These are phyloP conservation scores for Podargus strigoides DNA, from an alignment of 2,797 vertebrate species.

Conservation along the genomic window DNA sequence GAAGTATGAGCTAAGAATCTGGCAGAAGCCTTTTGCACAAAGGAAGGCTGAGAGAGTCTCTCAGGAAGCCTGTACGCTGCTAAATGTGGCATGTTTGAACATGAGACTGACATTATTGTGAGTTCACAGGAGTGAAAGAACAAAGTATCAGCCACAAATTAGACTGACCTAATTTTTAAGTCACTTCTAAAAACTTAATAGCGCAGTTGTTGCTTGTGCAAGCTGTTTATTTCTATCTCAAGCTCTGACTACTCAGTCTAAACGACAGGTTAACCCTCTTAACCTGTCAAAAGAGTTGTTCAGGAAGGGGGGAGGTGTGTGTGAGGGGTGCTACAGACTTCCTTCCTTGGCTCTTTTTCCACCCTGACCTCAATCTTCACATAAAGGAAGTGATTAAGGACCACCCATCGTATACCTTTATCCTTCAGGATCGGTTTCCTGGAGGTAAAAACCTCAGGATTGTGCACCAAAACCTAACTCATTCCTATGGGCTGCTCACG, in stretches of 20 bases:
- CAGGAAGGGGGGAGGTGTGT: not conserved
- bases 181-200: conserved; percentile 44
- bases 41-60: conserved; percentile 59
- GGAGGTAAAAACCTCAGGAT: conserved; percentile 29
- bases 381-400: conserved; percentile 50
- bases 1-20: conserved; percentile 55
- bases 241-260: not conserved
- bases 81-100: conserved; percentile 62
- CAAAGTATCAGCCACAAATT: conserved; percentile 61
- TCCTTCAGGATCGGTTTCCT: conserved; percentile 34
- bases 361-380: conserved; percentile 27
- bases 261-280: not conserved
- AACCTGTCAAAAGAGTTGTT: not conserved
- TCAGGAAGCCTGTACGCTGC: conserved; percentile 22
- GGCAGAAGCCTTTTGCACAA: conserved; percentile 54
- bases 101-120: conserved; percentile 59
- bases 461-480: not conserved
- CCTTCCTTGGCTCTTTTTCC: conserved; percentile 45
- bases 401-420: conserved; percentile 36
- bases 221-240: conserved; percentile 42
- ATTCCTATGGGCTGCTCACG: not conserved
- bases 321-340: conserved; percentile 30
- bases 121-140: conserved; percentile 62
- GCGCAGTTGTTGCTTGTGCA: conserved; percentile 26
- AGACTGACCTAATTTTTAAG: conserved; percentile 63